Percentiles rank a stretch among this genome's conserved stretches.
Evolutionary conservation across 2,113 vertebrate genomes (phyloP).

Genomic region (Podarcis raffonei): DNA sequence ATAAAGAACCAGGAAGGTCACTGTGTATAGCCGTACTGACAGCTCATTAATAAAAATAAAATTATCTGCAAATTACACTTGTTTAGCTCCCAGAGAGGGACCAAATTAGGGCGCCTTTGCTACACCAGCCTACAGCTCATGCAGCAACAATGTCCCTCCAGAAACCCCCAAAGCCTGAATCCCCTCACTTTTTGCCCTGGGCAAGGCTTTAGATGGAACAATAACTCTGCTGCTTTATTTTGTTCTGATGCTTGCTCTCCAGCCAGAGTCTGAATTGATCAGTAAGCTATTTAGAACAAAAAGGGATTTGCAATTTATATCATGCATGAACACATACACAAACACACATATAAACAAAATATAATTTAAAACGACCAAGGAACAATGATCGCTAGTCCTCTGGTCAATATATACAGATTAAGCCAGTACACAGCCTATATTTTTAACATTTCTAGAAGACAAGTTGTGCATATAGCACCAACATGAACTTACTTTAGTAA

Average conservation of each 20-base stretch:
- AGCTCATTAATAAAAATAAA: neutral
- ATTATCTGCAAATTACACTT: neutral
- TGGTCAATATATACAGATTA: neutral
- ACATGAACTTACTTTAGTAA: constrained; percentile 82
- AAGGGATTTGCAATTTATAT: neutral
- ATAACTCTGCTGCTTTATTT: too few species aligned
- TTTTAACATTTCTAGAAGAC: neutral
- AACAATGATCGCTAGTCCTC: neutral
- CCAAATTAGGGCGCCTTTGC: too few species aligned
- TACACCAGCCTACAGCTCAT: too few species aligned
- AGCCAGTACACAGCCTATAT: neutral
- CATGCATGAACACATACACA: neutral
- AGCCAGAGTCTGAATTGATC: too few species aligned
- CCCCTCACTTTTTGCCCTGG: too few species aligned
- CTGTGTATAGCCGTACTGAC: neutral
- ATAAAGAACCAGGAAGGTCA: neutral
- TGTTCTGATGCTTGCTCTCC: too few species aligned
- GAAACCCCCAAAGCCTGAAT: too few species aligned
- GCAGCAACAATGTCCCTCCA: too few species aligned
- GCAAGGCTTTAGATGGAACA: too few species aligned
- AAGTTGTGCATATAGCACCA: neutral
- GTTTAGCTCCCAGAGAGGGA: too few species aligned
- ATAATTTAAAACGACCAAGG: neutral
- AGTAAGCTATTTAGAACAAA: neutral
- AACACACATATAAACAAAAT: too few species aligned